Evolutionary conservation across 2,113 vertebrate genomes (phyloP), one percentile per base, ranked within the genome.

Genomic region (Danio rerio): DNA sequence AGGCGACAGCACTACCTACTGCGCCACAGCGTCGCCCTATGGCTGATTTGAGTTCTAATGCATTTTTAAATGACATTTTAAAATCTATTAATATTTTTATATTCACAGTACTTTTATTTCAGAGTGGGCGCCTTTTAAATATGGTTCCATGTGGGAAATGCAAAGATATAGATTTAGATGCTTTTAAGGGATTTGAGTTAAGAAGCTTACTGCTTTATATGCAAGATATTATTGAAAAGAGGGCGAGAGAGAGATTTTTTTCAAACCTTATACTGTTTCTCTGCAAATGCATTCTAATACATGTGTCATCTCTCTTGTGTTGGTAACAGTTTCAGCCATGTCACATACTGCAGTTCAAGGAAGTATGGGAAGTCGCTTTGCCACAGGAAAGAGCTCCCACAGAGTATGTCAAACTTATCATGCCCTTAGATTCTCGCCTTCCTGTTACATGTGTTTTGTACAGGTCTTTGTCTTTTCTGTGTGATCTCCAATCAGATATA

Each of bases 291-390:
- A 10, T 40, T 31, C 61, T 63, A 5, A 13, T 31, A 40, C 12
- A 31, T 63, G 15, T 21, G 7, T 43, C 9, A 42, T 79, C 16
- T 20, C 13, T 75, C 6, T n/a, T 71, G 3, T 70, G 0, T 80
- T 6, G 20, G 42, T 12, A 45, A 9, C 58, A 81, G 66, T 56
- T 59, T 86, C 82, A 84, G 90, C 83, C 88, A 95, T 95, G 94
- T 95, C 95, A 90, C 95, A 94, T 88, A 93, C 93, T 62, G 94
- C 92, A 88, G 92, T 92, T 81, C 93, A 94, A 73, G 95, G 95
- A 50, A 94, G 92, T 85, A 93, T 94, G 71, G 93, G 95, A 71
- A 95, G 95, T 87, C 94, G 93, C 78, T 86, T 91, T 61, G 88
- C 92, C 81, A 80, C 90, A 0, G 92, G 91, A 13, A 84, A 91